Conservation (phyloP, 2,113 vertebrate genomes). For the Micromys minutus region DNA sequence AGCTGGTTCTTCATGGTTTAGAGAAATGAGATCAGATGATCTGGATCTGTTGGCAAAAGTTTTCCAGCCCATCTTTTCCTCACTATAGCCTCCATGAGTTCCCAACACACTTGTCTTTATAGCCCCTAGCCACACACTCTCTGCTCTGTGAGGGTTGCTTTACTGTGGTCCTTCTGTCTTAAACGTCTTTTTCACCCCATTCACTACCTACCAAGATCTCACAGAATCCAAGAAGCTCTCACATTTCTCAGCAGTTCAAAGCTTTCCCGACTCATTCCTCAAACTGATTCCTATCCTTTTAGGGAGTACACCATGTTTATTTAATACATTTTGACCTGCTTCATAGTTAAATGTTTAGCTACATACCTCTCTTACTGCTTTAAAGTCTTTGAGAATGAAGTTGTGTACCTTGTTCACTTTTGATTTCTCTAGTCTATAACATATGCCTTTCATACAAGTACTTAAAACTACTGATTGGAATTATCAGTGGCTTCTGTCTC, state of each 20-base stretch:
- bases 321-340: conserved; percentile 12
- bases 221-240: not conserved
- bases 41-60: conserved; percentile 28
- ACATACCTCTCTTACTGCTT: not conserved
- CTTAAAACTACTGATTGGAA: not conserved
- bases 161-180: not conserved
- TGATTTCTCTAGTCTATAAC: not conserved
- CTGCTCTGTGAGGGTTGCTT: not conserved
- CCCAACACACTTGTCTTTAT: not conserved
- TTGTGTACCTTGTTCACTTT: conserved; percentile 3
- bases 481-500: not conserved
- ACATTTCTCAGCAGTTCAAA: not conserved
- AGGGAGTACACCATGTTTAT: not conserved
- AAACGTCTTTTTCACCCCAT: not conserved
- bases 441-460: not conserved
- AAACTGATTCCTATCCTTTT: conserved; percentile 24
- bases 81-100: not conserved
- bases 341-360: not conserved
- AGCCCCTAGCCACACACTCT: not conserved
- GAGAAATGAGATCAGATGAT: not conserved
- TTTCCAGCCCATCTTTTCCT: not conserved
- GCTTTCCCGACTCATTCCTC: not conserved
- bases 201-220: not conserved
- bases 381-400: not conserved
- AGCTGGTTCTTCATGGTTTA: not conserved